Base-by-base conservation (phyloP, 1,140 invertebrate species). In the Cotesia vestalis region DNA sequence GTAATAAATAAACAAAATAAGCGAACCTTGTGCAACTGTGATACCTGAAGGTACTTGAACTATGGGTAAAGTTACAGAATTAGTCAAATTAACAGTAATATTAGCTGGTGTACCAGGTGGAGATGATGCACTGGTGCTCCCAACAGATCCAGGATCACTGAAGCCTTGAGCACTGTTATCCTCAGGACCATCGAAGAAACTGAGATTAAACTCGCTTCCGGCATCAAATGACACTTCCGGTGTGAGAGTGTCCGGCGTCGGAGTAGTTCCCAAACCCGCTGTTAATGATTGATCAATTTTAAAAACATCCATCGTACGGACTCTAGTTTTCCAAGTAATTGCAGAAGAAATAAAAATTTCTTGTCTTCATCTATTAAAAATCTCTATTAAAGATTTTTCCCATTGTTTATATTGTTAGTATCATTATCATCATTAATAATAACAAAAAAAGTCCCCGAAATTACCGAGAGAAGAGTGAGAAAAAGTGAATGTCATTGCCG, bases 121-220 rank as follows among this genome's bases (percentile, higher is more conserved):
- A 40, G 88, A 89, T 53, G 89, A 88, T 40, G 87, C 88, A 63
- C 89, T 89, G 55, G 87, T 86, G 52, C 91, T 91, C 69, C 89
- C 91, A 62, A 91, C 90, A 67, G 91, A 91, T 63, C 89, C 90
- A 34, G 89, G 89, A 79, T 92, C 91, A 80, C 91, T 90, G 86
- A 91, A 91, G 61, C 90, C 91, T 78, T 90, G 90, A 5, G 88
- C 89, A 77, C 88, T 91, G 77, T 89, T 89, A 79, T 91, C 91
- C 80, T 90, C 90, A 40, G 90, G 89, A 38, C 88, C 89, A 85
- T 93, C 92, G 86, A 94, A 94, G 86, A 93, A 94, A 86, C 91
- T 91, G 78, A 93, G 87, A 87, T 93, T 93, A 82, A 94, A 93
- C 81, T 93, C 92, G 66, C 90, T 90, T 82, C 91, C 91, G 77